Percentiles rank a stretch among this genome's conserved stretches.
phyloP scores from a whole-genome alignment of 92 coral and sea anemone species.

The Micromussa lordhowensis region DNA sequence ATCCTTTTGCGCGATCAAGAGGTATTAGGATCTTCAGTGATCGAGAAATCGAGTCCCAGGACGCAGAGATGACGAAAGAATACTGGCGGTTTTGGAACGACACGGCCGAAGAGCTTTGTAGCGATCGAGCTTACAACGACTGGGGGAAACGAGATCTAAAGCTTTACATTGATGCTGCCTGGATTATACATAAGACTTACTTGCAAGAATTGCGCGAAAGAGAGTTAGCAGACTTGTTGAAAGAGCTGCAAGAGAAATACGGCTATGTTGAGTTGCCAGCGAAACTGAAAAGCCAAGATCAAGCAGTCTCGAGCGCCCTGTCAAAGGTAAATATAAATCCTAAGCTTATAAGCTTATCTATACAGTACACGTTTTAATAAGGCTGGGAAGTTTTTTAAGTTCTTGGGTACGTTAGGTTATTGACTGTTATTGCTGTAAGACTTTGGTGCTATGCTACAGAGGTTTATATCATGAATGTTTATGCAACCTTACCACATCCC shows the following conservation, averaged over 20 bases:
- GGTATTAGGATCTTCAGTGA: slow-evolving; percentile 96
- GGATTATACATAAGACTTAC: slow-evolving; percentile 97
- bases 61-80: slow-evolving; percentile 96
- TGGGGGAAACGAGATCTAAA: slow-evolving; percentile 99
- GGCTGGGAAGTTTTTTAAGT: background rate
- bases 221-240: slow-evolving; percentile 78
- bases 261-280: slow-evolving; percentile 88
- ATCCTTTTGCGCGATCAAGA: slow-evolving; percentile 88
- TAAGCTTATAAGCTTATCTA: background rate
- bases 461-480: background rate
- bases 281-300: slow-evolving; percentile 93
- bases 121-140: slow-evolving; percentile 98
- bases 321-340: slow-evolving; percentile 76
- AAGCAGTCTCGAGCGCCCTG: slow-evolving; percentile 81
- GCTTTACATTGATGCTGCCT: slow-evolving; percentile 97
- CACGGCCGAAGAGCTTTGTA: slow-evolving; percentile 98
- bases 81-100: slow-evolving; percentile 99
- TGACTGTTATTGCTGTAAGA: too few species aligned
- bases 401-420: background rate
- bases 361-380: background rate
- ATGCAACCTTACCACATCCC: background rate
- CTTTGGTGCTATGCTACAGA: background rate
- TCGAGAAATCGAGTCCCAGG: slow-evolving; percentile 96
- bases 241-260: slow-evolving; percentile 85
- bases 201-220: slow-evolving; percentile 90